Conservation (phyloP, 2,113 vertebrate genomes). For the Mormoops blainvillei region DNA sequence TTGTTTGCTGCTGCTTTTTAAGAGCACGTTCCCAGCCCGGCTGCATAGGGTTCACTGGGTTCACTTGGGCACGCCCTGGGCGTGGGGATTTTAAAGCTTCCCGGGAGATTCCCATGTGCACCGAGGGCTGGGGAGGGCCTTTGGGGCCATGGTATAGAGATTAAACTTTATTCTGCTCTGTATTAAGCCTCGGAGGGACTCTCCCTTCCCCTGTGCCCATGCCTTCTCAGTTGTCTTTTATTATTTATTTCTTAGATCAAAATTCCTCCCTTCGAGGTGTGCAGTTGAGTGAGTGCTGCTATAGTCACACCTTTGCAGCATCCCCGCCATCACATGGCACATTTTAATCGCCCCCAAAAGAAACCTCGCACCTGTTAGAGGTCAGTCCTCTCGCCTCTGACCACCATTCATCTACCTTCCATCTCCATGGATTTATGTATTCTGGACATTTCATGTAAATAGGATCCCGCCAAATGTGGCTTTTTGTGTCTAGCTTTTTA, state of each 20-base stretch:
- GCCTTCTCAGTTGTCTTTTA: neutral
- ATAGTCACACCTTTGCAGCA: neutral
- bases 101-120: neutral
- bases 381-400: no score
- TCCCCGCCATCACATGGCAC: neutral
- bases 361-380: neutral
- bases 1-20: neutral
- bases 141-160: neutral
- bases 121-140: neutral
- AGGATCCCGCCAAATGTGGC: neutral
- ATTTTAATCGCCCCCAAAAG: neutral
- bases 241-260: neutral
- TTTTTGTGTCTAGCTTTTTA: neutral
- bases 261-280: neutral
- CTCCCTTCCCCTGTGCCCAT: no score
- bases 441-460: no score
- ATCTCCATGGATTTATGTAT: no score
- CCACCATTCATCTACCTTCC: no score
- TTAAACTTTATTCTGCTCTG: neutral
- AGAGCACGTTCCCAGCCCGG: accelerated
- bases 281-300: neutral
- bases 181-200: neutral
- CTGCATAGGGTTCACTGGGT: neutral
- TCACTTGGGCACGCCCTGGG: neutral
- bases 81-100: neutral